These are phyloP conservation scores for Perca schrenkii DNA, from an alignment of 2,113 vertebrate genomes.

Conservation along the genomic window DNA sequence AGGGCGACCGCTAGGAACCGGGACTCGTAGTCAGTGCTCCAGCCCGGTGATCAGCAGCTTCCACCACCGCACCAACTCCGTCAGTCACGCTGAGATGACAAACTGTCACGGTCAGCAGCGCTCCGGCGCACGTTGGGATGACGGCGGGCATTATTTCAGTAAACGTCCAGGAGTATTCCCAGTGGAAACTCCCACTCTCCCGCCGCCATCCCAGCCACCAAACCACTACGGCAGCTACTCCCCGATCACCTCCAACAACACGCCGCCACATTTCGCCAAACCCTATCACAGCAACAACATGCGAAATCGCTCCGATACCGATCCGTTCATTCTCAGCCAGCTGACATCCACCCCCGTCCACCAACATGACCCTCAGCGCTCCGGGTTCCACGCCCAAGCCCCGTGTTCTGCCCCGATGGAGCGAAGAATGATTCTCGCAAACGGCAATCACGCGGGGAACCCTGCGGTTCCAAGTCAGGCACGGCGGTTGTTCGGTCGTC, in stretches of 20 bases:
- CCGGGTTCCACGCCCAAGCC: constrained; percentile 45
- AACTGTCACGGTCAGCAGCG: constrained; percentile 79
- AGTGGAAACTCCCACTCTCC: constrained; percentile 20
- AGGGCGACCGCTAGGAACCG: constrained; percentile 68
- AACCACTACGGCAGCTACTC: constrained; percentile 81
- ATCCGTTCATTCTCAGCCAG: constrained; percentile 92
- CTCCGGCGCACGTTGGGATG: constrained; percentile 59
- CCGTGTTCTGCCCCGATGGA: constrained; percentile 78
- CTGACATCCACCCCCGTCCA: constrained; percentile 80
- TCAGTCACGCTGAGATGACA: constrained; percentile 84
- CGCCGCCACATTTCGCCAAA: constrained; percentile 71
- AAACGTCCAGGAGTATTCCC: constrained; percentile 52
- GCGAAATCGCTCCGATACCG: constrained; percentile 90
- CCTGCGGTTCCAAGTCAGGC: constrained; percentile 70
- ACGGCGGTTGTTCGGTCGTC: constrained; percentile 73
- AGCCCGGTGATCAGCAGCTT: constrained; percentile 88
- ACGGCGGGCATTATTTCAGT: constrained; percentile 70
- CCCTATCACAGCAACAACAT: constrained; percentile 75
- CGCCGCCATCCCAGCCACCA: constrained; percentile 19
- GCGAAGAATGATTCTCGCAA: constrained; percentile 78
- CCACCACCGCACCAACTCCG: constrained; percentile 85
- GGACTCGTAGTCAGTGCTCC: constrained; percentile 87
- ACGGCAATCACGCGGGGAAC: constrained; percentile 76
- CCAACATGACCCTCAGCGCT: constrained; percentile 44
- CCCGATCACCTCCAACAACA: constrained; percentile 75